These are phyloP conservation scores for Macrobrachium rosenbergii DNA, from an alignment of 1,140 invertebrate genomes.

Conservation along the genomic window DNA sequence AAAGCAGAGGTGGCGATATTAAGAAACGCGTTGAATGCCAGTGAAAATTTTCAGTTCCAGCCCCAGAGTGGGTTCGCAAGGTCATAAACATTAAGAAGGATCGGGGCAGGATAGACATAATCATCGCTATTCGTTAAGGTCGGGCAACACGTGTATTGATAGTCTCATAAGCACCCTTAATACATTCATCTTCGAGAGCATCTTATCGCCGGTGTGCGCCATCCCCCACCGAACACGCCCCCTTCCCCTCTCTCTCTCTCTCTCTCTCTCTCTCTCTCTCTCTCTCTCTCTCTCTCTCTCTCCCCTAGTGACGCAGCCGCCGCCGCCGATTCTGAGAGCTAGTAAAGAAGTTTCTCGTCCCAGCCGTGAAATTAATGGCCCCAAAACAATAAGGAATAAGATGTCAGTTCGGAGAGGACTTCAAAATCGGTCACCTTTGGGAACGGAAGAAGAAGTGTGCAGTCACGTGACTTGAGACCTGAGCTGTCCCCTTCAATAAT, in stretches of 20 bases:
- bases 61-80: slow-evolving; percentile 35
- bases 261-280: neutral
- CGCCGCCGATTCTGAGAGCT: too few relatives aligned
- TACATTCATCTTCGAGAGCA: neutral
- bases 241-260: neutral
- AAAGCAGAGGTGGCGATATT: neutral
- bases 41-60: slow-evolving; percentile 42
- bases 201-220: too few relatives aligned
- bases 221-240: neutral
- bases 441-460: too few relatives aligned
- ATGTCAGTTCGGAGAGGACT: too few relatives aligned
- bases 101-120: slow-evolving; percentile 38
- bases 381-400: too few relatives aligned
- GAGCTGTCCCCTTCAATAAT: too few relatives aligned
- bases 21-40: slow-evolving; percentile 47
- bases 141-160: slow-evolving; percentile 18
- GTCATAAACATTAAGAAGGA: slow-evolving; percentile 47
- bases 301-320: too few relatives aligned
- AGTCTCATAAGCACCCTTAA: slow-evolving; percentile 1
- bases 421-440: too few relatives aligned
- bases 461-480: too few relatives aligned
- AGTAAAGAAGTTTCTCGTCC: too few relatives aligned
- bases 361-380: too few relatives aligned
- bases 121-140: slow-evolving; percentile 28
- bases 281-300: neutral